Percentiles rank a stretch among this genome's conserved stretches.
These are phyloP conservation scores for Myotis brandtii DNA, from an alignment of 2,113 vertebrate species.

Conservation along the genomic window DNA sequence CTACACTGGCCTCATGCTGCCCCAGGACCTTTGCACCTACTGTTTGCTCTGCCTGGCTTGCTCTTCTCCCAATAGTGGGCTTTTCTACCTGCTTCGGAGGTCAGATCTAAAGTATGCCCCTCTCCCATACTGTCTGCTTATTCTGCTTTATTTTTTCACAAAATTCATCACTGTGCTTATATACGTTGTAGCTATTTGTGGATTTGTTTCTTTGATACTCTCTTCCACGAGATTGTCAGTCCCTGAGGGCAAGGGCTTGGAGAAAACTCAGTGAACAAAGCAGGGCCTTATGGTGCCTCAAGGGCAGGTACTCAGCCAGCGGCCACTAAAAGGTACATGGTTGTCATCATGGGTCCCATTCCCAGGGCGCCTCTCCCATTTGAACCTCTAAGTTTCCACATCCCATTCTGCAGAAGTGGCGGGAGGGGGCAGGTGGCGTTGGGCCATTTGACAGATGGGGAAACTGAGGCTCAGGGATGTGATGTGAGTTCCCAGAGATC, in stretches of 20 bases:
- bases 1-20: neutral
- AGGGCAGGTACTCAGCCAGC: neutral
- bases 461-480: neutral
- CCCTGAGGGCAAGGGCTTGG: neutral
- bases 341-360: neutral
- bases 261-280: neutral
- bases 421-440: neutral
- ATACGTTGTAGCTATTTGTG: neutral
- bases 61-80: neutral
- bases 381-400: neutral
- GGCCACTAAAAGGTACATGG: neutral
- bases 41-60: accelerated
- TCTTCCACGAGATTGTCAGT: neutral
- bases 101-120: neutral
- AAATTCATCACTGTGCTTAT: neutral
- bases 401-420: neutral
- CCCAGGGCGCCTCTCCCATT: neutral
- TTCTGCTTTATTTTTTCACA: neutral
- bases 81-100: neutral
- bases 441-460: neutral
- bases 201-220: neutral
- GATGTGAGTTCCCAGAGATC: neutral
- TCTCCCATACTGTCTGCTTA: neutral
- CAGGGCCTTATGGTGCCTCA: neutral
- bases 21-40: conserved; percentile 55